These are phyloP conservation scores for Notodonta ziczac DNA, from an alignment of 2,888 invertebrate genomes.

Conservation along the genomic window DNA sequence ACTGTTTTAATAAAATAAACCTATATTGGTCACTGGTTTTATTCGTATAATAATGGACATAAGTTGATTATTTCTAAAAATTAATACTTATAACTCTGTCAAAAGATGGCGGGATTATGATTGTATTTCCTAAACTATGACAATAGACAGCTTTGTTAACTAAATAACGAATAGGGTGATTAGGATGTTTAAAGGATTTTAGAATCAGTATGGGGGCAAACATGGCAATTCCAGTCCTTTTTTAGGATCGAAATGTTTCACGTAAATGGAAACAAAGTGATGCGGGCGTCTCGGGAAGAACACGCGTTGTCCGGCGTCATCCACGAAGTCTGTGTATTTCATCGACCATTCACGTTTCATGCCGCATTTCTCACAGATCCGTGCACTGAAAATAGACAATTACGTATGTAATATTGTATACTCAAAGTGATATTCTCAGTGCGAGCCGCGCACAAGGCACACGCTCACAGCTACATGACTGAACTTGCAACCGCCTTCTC, in stretches of 20 bases:
- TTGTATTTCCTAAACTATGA: background rate
- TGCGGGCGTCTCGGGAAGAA: conserved; percentile 82
- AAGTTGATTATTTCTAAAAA: conserved; percentile 10
- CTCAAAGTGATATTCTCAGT: too few species aligned
- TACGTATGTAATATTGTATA: background rate
- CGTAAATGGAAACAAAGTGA: conserved; percentile 67
- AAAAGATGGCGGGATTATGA: background rate
- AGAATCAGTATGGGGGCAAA: conserved; percentile 40
- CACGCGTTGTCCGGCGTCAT: conserved; percentile 71
- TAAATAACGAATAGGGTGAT: background rate
- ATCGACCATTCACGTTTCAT: conserved; percentile 79
- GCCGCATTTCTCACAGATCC: conserved; percentile 74
- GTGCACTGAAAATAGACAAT: conserved; percentile 58
- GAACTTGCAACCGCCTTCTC: too few species aligned
- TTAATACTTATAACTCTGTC: background rate
- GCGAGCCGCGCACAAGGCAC: too few species aligned
- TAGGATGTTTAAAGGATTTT: background rate
- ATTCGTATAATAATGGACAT: conserved; percentile 15
- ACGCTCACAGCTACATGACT: too few species aligned
- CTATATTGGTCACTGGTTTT: conserved; percentile 29
- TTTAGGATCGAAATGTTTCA: conserved; percentile 53
- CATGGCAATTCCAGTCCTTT: conserved; percentile 41
- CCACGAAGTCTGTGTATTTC: conserved; percentile 79
- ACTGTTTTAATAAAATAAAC: conserved; percentile 39
- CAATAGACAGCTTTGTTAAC: background rate